Base-by-base conservation (phyloP, 1,140 invertebrate genomes). In the Sesamia nonagrioides region DNA sequence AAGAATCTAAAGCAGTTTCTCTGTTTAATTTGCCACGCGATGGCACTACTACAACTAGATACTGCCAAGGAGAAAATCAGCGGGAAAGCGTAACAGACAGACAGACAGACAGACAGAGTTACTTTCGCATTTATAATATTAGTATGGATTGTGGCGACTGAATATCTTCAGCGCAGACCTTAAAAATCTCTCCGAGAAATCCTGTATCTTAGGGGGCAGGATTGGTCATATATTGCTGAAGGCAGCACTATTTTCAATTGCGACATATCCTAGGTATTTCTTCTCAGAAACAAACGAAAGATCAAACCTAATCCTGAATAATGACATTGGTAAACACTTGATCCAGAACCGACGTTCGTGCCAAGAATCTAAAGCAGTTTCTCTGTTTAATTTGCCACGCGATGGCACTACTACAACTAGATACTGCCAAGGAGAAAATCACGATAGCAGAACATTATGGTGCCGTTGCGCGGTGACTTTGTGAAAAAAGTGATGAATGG, bases 401-500 rank as follows among this genome's bases (percentile, higher is more conserved):
- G 27, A 27, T 27, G 27, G 27, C 27, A 27, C 27, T 27, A 27
- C 27, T 27, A 27, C 27, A 27, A 27, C 27, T 27, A 27, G 3
- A 27, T 1, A 27, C 27, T 27, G 27, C 3, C 27, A 27, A 9
- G 37, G 54, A 33, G 21, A 8, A 69, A n/a, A 69, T 69, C 42
- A 50, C 42, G 21, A 50, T 15, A 27, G 42, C 1, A 9, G 60
- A 61, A n/a, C 60, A 61, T 61, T 61, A 61, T 56, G 54, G 0
- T 33, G 35, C 27, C 48, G 68, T 48, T 52, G 58, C n/a, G 60
- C 40, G 48, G 63, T 75, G 50, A 52, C 50, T 71, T 71, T 73
- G 72, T 60, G n/a, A 63, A 75, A 75, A 60, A 35, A 63, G 8
- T 75, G 56, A 74, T 75, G 73, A 75, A 75, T 75, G 73, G 58